Evolutionary conservation across 1,140 invertebrate genomes (phyloP).

Genomic region (Notospermus geniculatus): DNA sequence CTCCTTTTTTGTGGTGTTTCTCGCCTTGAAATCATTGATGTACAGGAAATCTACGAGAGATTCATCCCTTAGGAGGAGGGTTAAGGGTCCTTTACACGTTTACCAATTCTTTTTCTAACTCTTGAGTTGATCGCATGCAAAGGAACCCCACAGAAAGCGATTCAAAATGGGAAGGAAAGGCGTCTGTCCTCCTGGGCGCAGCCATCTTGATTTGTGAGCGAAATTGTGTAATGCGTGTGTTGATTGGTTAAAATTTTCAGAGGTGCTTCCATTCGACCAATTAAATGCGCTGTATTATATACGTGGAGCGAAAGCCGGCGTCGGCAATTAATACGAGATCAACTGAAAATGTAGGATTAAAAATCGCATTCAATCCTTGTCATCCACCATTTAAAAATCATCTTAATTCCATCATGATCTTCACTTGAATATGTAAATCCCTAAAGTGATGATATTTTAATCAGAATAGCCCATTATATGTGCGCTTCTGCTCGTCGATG

Average conservation of each 20-base stretch:
- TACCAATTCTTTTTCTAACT: background rate
- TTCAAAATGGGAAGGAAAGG: background rate
- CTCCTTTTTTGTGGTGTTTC: too few species aligned
- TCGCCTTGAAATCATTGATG: too few species aligned
- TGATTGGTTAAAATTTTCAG: conserved; percentile 2
- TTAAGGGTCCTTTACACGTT: background rate
- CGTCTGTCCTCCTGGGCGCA: background rate
- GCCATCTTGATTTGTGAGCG: background rate
- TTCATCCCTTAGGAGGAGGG: too few species aligned
- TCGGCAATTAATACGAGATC: conserved; percentile 10
- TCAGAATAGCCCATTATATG: too few species aligned
- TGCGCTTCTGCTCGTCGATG: too few species aligned
- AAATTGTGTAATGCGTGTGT: too few species aligned
- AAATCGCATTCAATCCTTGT: background rate
- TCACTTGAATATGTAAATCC: too few species aligned
- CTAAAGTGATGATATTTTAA: too few species aligned
- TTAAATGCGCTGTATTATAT: background rate
- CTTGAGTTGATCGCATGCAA: background rate
- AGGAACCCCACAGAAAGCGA: background rate
- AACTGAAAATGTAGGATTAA: conserved; percentile 13
- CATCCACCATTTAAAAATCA: too few species aligned
- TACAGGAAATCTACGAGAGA: too few species aligned
- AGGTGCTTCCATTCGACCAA: background rate
- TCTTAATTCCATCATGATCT: too few species aligned
- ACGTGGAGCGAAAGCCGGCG: conserved; percentile 9